Conservation (phyloP, 2,113 vertebrate genomes). For the Eulemur rufifrons region DNA sequence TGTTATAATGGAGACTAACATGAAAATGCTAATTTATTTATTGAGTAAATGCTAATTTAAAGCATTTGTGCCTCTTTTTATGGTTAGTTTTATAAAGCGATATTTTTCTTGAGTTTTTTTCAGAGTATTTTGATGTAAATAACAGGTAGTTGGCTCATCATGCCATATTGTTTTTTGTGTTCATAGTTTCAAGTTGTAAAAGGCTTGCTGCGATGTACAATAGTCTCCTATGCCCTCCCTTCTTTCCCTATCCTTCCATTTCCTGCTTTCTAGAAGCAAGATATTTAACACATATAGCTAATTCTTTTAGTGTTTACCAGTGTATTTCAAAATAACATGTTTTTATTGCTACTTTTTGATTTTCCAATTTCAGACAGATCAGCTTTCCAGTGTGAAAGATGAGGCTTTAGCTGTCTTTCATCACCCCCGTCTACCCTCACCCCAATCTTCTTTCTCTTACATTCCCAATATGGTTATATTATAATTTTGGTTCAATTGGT, state of each 20-base stretch:
- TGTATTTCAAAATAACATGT: background rate
- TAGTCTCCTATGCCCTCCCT: background rate
- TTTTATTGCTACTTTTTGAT: background rate
- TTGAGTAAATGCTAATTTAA: conserved; percentile 26
- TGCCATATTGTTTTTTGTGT: background rate
- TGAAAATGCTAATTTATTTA: background rate
- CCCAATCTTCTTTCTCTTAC: background rate
- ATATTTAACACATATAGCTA: background rate
- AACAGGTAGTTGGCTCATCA: background rate
- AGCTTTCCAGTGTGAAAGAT: background rate
- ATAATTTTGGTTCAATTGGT: background rate
- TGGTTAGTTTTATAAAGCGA: background rate
- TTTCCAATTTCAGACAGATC: background rate
- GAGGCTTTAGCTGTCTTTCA: background rate
- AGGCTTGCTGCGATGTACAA: background rate
- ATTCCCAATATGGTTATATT: background rate
- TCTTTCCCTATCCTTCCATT: background rate
- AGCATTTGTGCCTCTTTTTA: background rate
- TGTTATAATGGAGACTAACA: background rate
- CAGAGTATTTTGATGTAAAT: background rate
- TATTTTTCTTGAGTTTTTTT: background rate
- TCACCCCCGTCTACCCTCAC: background rate
- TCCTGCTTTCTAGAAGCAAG: background rate
- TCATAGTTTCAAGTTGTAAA: background rate
- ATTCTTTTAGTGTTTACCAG: background rate